Evolutionary conservation across 2,888 invertebrate genomes (phyloP).

Genomic region (Chrysolina americana): DNA sequence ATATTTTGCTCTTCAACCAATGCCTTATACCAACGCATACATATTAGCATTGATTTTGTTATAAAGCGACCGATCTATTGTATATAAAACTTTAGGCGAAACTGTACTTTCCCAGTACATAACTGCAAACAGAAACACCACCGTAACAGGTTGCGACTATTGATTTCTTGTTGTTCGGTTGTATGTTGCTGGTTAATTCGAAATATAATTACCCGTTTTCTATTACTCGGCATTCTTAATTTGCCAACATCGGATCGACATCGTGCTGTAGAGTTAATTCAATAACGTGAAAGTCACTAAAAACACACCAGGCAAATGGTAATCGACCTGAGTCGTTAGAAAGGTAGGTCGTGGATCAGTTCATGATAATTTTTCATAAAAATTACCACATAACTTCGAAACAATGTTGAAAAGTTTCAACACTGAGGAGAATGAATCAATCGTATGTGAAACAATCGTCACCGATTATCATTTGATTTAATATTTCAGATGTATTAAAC

Average conservation of each 20-base stretch:
- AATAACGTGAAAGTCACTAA: slow-evolving; percentile 40
- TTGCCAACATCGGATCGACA: slow-evolving; percentile 20
- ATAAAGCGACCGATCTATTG: slow-evolving; percentile 40
- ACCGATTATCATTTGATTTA: no score
- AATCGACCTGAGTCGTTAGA: slow-evolving; percentile 23
- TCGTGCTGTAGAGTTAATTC: slow-evolving; percentile 23
- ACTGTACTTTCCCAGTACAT: slow-evolving; percentile 53
- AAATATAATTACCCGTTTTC: slow-evolving; percentile 38
- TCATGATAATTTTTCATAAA: slow-evolving; percentile 17
- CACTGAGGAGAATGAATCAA: background rate
- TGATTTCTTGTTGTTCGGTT: slow-evolving; percentile 50
- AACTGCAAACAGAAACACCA: slow-evolving; percentile 53
- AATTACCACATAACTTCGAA: background rate
- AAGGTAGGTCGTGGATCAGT: slow-evolving; percentile 27
- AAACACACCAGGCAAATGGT: slow-evolving; percentile 16
- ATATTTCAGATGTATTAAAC: no score
- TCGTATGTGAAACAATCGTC: no score
- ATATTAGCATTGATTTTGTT: background rate
- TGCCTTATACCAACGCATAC: background rate
- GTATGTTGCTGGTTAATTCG: slow-evolving; percentile 41
- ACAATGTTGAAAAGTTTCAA: background rate
- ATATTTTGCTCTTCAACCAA: background rate
- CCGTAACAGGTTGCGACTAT: slow-evolving; percentile 54
- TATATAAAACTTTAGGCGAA: slow-evolving; percentile 46
- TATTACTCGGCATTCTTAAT: slow-evolving; percentile 31